phyloP scores from a whole-genome alignment of 2,797 vertebrate genomes.

The Avahi laniger region DNA sequence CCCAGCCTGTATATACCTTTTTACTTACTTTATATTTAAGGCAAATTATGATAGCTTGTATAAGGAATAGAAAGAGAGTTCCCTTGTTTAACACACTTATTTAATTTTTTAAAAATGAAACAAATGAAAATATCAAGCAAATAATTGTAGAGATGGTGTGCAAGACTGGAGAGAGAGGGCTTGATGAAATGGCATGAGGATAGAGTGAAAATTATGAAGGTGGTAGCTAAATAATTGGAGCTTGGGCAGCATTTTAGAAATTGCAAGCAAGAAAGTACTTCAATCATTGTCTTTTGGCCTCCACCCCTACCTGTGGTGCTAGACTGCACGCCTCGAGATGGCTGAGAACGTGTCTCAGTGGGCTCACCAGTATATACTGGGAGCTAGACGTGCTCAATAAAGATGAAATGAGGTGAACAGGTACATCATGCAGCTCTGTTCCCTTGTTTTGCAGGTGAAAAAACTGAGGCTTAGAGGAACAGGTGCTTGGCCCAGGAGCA shows the following conservation, averaged over 20 bases:
- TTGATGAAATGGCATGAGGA: not conserved
- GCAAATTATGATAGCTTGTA: not conserved
- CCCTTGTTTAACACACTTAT: not conserved
- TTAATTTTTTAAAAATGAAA: conserved; percentile 13
- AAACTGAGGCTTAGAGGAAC: not conserved
- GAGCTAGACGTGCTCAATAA: not conserved
- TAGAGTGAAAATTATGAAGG: not conserved
- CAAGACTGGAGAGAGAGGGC: not conserved
- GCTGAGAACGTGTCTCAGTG: not conserved
- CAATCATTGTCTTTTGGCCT: not conserved
- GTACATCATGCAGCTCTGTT: not conserved
- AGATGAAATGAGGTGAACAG: not conserved
- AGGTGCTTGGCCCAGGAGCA: not conserved
- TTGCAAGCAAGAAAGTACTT: not conserved
- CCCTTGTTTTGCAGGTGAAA: not conserved
- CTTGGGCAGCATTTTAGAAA: not conserved
- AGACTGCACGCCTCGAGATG: not conserved
- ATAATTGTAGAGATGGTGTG: not conserved
- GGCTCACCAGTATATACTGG: not conserved
- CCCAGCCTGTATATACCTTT: not conserved
- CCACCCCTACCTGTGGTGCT: not conserved
- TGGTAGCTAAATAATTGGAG: not conserved
- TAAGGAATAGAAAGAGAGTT: not conserved
- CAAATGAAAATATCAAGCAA: not conserved
- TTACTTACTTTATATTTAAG: not conserved